Base-by-base conservation (phyloP, 2,797 vertebrate genomes). In the Enteromius trimaculatus region DNA sequence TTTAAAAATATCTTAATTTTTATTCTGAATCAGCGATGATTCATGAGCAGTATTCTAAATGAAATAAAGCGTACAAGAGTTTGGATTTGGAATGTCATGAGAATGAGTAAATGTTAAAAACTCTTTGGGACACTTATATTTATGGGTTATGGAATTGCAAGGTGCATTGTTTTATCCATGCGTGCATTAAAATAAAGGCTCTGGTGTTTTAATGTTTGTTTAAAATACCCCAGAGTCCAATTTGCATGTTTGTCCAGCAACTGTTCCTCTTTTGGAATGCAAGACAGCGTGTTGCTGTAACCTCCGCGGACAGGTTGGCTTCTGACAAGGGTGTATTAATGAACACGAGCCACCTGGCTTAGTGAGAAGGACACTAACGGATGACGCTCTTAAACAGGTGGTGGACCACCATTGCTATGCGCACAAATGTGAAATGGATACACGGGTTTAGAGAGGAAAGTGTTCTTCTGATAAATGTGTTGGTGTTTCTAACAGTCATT, bases 311-410 rank as follows among this genome's bases (percentile, higher is more conserved):
- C 79, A 70, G 80, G 55, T 44, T n/a, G 19, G 55, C 62, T 29
- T 19, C 53, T 74, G 66, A 68, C 84, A 89, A 89, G 87, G 91
- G 84, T 87, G 4, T 64, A 19, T 51, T 88, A 91, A 90, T 88
- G 89, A 88, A 91, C 84, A 77, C 79, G 23, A 88, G 80, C 90
- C 93, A 93, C 90, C 90, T 92, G 93, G 89, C 47, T 83, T 2
- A n/a, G 83, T 23, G 84, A 87, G 84, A 86, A 88, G 82, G 79
- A 74, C 17, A 0, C 68, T 34, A 60, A n/a, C 26, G 37, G 44
- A 47, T 29, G 31, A 44, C 11, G 13, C 13, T 13, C 29, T 11
- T 29, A 26, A 74, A 53, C 71, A 74, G 71, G 10, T 34, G 49
- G 29, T 53, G 19, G 19, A n/a, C 47, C 47, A 5, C 17, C 31